These are phyloP conservation scores for Pseudopipra pipra DNA, from an alignment of 2,113 vertebrate genomes.

Conservation along the genomic window DNA sequence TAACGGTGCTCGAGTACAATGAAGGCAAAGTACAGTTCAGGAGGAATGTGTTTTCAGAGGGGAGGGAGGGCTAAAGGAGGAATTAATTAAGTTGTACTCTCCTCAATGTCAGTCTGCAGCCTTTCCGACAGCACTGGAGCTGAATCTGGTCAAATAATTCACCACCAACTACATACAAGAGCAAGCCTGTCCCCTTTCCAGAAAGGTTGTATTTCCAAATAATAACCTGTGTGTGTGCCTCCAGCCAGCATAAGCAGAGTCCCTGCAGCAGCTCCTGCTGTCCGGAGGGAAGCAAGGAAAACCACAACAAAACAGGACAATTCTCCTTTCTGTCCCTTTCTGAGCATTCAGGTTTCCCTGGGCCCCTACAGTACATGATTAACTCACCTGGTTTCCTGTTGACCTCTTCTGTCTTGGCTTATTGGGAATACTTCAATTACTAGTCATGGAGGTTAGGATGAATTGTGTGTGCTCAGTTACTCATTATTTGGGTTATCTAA, in stretches of 20 bases:
- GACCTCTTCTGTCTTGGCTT: neutral
- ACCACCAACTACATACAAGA: neutral
- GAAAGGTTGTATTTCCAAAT: neutral
- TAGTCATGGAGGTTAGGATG: neutral
- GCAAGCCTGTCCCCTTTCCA: neutral
- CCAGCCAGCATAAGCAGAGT: neutral
- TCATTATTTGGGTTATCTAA: constrained; percentile 6
- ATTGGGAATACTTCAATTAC: neutral
- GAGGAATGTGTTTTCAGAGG: neutral
- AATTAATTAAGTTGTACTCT: neutral
- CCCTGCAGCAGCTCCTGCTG: neutral
- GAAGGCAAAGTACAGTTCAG: neutral
- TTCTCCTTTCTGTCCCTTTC: neutral
- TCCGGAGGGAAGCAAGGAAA: neutral
- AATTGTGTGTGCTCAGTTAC: constrained; percentile 1
- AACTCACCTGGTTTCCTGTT: neutral
- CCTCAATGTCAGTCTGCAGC: neutral
- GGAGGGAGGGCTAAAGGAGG: neutral
- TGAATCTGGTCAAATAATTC: neutral
- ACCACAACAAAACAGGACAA: neutral
- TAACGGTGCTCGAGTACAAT: neutral
- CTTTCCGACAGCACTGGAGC: neutral
- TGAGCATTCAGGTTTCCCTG: constrained; percentile 5
- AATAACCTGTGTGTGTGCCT: neutral
- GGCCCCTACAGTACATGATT: neutral